phyloP scores from a whole-genome alignment of 2,888 invertebrate species.

The Notodonta ziczac region DNA sequence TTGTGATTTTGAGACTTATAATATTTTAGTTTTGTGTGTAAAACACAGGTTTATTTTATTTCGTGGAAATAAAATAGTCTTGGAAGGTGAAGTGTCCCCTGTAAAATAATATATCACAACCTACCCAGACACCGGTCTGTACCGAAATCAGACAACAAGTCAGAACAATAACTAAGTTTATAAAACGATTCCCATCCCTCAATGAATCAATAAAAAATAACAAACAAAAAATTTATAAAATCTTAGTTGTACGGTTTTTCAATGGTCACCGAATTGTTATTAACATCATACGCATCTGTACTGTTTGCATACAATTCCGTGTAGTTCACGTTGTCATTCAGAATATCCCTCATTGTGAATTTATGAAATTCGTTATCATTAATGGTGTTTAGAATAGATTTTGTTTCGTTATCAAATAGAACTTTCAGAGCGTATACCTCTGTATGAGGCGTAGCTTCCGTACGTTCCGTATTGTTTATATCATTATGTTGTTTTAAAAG shows the following conservation, averaged over 20 bases:
- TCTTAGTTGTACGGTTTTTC: not conserved
- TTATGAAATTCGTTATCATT: not conserved
- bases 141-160: not conserved
- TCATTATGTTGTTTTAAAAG: conserved; percentile 1
- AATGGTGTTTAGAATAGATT: not conserved
- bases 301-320: not conserved
- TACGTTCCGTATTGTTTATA: not conserved
- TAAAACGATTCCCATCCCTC: not conserved
- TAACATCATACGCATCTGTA: conserved; percentile 7
- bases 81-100: too few relatives aligned
- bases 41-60: too few relatives aligned
- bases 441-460: not conserved
- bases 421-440: conserved; percentile 3
- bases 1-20: too few relatives aligned
- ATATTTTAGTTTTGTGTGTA: too few relatives aligned
- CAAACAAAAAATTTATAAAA: not conserved
- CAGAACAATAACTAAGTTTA: not conserved
- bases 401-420: conserved; percentile 11
- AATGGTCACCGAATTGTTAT: not conserved
- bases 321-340: not conserved
- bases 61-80: too few relatives aligned
- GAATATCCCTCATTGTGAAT: not conserved
- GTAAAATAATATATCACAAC: too few relatives aligned
- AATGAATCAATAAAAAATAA: not conserved
- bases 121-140: too few relatives aligned